A percentile compares a stretch with the other conserved stretches of the same genome.
These are phyloP conservation scores for Hesperophylax magnus DNA, from an alignment of 1,140 invertebrate species.

Conservation along the genomic window DNA sequence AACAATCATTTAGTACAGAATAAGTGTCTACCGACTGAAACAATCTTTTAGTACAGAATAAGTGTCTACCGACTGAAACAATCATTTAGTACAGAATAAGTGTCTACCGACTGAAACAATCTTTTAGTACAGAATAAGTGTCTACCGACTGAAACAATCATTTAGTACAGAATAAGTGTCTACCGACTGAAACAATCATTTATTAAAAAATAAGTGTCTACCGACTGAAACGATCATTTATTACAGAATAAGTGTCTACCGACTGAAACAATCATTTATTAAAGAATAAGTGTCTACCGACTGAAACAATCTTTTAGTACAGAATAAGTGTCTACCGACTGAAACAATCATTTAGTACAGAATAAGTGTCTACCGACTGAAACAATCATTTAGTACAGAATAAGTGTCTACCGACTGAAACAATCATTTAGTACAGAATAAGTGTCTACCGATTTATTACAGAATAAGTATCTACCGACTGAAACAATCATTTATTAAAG, in stretches of 20 bases:
- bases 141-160: slow-evolving; percentile 33
- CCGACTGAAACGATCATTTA: not conserved
- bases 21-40: too few relatives aligned
- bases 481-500: not conserved
- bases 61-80: too few relatives aligned
- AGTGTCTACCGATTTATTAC: too few relatives aligned
- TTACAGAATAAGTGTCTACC: slow-evolving; percentile 39
- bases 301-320: slow-evolving; percentile 5
- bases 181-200: slow-evolving; percentile 15
- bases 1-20: too few relatives aligned
- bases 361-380: not conserved
- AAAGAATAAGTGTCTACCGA: slow-evolving; percentile 12
- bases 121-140: slow-evolving; percentile 33
- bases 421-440: not conserved
- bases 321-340: too few relatives aligned
- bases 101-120: too few relatives aligned
- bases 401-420: too few relatives aligned
- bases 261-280: slow-evolving; percentile 4
- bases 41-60: too few relatives aligned
- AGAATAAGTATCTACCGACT: too few relatives aligned
- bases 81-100: too few relatives aligned
- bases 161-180: slow-evolving; percentile 1
- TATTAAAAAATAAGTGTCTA: too few relatives aligned
- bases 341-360: not conserved
- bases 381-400: not conserved